Evolutionary conservation across 1,140 invertebrate genomes (phyloP).

Genomic region (Achatina immaculata): DNA sequence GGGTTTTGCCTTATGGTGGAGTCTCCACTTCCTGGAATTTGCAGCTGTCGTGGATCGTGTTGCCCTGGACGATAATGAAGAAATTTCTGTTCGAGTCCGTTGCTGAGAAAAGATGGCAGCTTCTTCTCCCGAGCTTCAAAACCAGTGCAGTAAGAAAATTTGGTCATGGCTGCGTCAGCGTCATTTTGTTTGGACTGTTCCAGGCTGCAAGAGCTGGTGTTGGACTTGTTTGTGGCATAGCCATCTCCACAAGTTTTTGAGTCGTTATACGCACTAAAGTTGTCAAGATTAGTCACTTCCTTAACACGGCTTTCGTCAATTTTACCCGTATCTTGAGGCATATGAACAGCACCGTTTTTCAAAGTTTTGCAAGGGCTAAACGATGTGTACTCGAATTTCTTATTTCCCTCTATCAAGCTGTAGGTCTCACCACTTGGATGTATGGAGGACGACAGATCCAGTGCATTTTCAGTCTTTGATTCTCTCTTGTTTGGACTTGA

Average conservation of each 20-base stretch:
- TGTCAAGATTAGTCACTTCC: background rate
- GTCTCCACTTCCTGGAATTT: background rate
- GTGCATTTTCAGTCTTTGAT: background rate
- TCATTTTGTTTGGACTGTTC: background rate
- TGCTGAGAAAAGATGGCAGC: background rate
- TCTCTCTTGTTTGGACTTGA: slow-evolving; percentile 3
- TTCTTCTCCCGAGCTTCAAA: background rate
- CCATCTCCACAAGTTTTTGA: background rate
- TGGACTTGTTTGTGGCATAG: background rate
- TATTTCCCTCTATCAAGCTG: background rate
- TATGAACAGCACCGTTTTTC: background rate
- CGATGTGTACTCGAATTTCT: background rate
- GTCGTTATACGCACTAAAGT: background rate
- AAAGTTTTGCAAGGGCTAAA: background rate
- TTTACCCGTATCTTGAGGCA: background rate
- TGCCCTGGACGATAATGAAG: background rate
- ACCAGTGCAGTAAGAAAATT: background rate
- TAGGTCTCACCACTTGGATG: background rate
- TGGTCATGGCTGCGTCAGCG: background rate
- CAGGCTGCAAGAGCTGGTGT: background rate
- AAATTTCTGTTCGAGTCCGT: background rate
- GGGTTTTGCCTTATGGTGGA: background rate
- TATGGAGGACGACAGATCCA: background rate
- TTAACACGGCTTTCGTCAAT: background rate
- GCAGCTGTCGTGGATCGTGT: background rate